phyloP scores from a whole-genome alignment of 2,888 invertebrate species.

The Lithophane semibrunnea region DNA sequence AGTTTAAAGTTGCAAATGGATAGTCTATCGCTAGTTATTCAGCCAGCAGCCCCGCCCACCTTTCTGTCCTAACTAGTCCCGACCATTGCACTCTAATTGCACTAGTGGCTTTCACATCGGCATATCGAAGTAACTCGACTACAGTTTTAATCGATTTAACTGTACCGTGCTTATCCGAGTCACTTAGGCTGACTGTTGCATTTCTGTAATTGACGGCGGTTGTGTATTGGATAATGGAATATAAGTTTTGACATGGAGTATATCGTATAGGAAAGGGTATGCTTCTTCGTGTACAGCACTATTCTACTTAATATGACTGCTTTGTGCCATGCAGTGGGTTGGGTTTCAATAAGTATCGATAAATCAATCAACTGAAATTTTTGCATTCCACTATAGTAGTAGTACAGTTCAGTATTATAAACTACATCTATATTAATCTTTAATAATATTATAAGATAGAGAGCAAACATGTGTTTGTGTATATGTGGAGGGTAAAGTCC shows the following conservation, averaged over 20 bases:
- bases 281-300: neutral
- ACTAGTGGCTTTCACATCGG: slow-evolving; percentile 28
- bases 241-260: neutral
- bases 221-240: slow-evolving; percentile 7
- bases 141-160: slow-evolving; percentile 57
- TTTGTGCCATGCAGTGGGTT: neutral
- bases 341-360: neutral
- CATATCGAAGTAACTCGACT: slow-evolving; percentile 29
- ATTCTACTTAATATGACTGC: neutral
- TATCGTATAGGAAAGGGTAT: neutral
- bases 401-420: neutral
- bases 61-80: neutral
- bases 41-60: neutral
- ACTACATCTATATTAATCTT: too few relatives aligned
- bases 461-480: too few relatives aligned
- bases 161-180: slow-evolving; percentile 51
- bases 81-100: slow-evolving; percentile 34
- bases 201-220: slow-evolving; percentile 27
- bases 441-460: too few relatives aligned
- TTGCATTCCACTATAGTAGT: neutral
- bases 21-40: neutral
- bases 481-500: too few relatives aligned
- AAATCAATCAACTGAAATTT: neutral
- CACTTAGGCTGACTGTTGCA: slow-evolving; percentile 52
- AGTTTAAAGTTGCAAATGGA: neutral